Conservation (phyloP, 2,113 vertebrate species). For the Dolichotis patagonum region DNA sequence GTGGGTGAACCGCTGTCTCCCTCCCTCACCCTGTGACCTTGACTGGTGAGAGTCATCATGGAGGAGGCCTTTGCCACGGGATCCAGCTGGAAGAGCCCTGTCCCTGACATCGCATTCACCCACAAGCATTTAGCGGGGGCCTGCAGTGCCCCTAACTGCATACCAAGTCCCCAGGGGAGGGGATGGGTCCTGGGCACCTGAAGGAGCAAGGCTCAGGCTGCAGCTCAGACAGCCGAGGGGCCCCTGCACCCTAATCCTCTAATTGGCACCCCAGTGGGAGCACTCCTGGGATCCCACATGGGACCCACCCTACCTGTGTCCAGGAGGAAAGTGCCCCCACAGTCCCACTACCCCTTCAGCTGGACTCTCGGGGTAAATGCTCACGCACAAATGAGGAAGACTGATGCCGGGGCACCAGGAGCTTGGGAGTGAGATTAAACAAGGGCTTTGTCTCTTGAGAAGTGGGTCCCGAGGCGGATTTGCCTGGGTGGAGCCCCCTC, state of each 20-base stretch:
- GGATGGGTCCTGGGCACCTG: too few species aligned
- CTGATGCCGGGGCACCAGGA: not conserved
- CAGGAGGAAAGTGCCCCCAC: accelerated
- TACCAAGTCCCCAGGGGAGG: not conserved
- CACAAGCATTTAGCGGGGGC: too few species aligned
- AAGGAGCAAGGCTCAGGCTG: not conserved
- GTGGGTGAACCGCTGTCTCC: not conserved
- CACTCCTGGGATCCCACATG: not conserved
- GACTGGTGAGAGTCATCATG: not conserved
- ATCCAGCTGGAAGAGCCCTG: not conserved
- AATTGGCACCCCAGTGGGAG: not conserved
- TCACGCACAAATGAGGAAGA: not conserved
- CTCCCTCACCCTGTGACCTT: not conserved
- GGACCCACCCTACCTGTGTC: not conserved
- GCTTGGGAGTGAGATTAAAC: not conserved
- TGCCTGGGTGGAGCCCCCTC: not conserved
- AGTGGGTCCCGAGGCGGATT: not conserved
- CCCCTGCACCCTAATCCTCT: not conserved
- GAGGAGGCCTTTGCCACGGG: too few species aligned
- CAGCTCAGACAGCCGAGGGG: not conserved
- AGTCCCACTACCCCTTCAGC: not conserved
- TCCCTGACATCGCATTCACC: not conserved
- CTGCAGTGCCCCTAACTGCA: too few species aligned
- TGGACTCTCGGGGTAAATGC: not conserved
- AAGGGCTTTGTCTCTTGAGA: not conserved